phyloP scores from a whole-genome alignment of 2,797 vertebrate species.

The Neoniphon sammara region DNA sequence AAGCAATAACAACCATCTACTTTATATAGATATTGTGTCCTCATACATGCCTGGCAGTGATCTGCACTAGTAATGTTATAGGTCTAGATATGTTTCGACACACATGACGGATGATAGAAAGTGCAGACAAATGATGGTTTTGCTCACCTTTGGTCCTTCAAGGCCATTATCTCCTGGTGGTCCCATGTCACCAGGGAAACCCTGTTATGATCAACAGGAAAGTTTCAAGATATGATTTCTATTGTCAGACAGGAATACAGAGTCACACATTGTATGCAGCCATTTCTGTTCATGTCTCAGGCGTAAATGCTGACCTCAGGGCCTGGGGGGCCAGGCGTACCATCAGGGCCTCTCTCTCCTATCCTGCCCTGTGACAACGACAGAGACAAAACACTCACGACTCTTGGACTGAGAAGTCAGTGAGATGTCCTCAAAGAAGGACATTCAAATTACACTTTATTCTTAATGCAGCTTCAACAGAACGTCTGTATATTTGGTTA shows the following conservation, averaged over 20 bases:
- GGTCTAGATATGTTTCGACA: not conserved
- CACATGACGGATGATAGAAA: not conserved
- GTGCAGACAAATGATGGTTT: conserved; percentile 13
- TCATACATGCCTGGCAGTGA: too few relatives aligned
- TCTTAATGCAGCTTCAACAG: not conserved
- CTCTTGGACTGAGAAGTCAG: not conserved
- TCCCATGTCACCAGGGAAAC: conserved; percentile 98
- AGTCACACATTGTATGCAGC: not conserved
- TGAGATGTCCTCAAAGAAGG: not conserved
- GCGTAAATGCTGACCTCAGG: conserved; percentile 86
- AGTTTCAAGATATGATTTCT: not conserved
- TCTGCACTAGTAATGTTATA: too few relatives aligned
- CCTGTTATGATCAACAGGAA: conserved; percentile 80
- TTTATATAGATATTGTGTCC: not conserved
- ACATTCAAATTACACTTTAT: not conserved
- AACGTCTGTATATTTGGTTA: too few relatives aligned
- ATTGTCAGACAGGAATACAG: conserved; percentile 1
- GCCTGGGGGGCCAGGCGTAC: conserved; percentile 89
- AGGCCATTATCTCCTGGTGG: conserved; percentile 95
- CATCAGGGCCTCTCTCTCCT: conserved; percentile 91
- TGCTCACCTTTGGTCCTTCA: conserved; percentile 93
- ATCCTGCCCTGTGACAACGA: conserved; percentile 84
- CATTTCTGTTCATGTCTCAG: conserved; percentile 6
- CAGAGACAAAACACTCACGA: not conserved
- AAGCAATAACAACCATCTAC: too few relatives aligned